Evolutionary conservation across 2,797 vertebrate genomes (phyloP).

Genomic region (Anisognathus igniventris): DNA sequence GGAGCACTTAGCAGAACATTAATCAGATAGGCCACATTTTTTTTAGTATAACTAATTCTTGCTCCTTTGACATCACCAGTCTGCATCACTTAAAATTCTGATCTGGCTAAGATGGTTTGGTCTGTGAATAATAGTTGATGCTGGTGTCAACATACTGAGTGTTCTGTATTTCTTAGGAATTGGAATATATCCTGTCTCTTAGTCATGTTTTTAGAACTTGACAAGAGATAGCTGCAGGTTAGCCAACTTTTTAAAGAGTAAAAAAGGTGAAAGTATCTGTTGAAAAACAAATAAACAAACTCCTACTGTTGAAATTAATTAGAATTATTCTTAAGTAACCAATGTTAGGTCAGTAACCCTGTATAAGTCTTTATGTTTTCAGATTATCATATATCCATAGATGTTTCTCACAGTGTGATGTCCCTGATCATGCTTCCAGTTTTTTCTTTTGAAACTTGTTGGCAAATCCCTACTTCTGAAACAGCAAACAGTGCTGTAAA

Average conservation of each 20-base stretch:
- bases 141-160: neutral
- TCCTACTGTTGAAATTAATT: neutral
- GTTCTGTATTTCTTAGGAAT: neutral
- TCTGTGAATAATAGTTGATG: neutral
- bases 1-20: slow-evolving; percentile 42
- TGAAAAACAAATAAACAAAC: neutral
- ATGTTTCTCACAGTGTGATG: neutral
- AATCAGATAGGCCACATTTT: slow-evolving; percentile 2
- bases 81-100: slow-evolving; percentile 11
- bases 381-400: neutral
- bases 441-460: neutral
- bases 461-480: neutral
- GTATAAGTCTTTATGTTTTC: neutral
- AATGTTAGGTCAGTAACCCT: neutral
- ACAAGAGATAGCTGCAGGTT: neutral
- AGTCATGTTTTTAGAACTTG: neutral
- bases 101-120: neutral
- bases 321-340: neutral
- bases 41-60: slow-evolving; percentile 7
- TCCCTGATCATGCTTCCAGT: neutral
- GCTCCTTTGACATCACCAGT: neutral
- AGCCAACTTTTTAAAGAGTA: neutral
- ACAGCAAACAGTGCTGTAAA: neutral
- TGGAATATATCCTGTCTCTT: neutral
- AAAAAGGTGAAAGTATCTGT: neutral